phyloP scores from a whole-genome alignment of 1,140 invertebrate genomes.

The Venturia canescens region DNA sequence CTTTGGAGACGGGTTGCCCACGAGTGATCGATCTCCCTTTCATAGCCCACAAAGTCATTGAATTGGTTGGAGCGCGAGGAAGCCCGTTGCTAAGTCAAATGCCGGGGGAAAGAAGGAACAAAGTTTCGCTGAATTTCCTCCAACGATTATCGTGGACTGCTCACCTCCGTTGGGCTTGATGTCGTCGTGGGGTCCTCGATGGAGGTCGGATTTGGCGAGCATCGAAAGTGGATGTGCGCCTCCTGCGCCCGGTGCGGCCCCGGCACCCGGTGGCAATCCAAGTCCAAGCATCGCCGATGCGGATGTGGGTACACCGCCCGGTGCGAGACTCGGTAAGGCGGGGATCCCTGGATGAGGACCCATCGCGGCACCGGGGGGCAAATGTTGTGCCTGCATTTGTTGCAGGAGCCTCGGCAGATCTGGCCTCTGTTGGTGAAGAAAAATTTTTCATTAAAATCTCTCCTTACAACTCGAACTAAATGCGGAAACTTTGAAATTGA shows the following conservation, averaged over 20 bases:
- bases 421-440: slow-evolving; percentile 86
- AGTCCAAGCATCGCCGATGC: slow-evolving; percentile 72
- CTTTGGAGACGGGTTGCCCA: slow-evolving; percentile 34
- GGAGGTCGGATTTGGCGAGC: slow-evolving; percentile 85
- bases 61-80: slow-evolving; percentile 9
- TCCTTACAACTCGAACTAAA: no score
- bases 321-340: slow-evolving; percentile 72
- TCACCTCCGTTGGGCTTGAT: slow-evolving; percentile 84
- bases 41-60: slow-evolving; percentile 18
- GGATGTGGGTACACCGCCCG: slow-evolving; percentile 73
- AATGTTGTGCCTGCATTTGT: slow-evolving; percentile 94
- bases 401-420: slow-evolving; percentile 87
- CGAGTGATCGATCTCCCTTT: slow-evolving; percentile 38
- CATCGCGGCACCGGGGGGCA: slow-evolving; percentile 86
- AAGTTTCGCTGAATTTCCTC: background rate
- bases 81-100: background rate
- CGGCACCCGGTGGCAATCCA: slow-evolving; percentile 78
- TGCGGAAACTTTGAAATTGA: no score
- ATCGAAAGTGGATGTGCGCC: slow-evolving; percentile 84
- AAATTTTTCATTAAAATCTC: slow-evolving; percentile 54
- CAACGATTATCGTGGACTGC: slow-evolving; percentile 58
- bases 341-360: slow-evolving; percentile 78
- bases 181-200: slow-evolving; percentile 80
- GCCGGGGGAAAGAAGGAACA: background rate
- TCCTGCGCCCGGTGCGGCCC: slow-evolving; percentile 76